Evolutionary conservation across 2,113 vertebrate genomes (phyloP).

Genomic region (Nycticebus coucang): DNA sequence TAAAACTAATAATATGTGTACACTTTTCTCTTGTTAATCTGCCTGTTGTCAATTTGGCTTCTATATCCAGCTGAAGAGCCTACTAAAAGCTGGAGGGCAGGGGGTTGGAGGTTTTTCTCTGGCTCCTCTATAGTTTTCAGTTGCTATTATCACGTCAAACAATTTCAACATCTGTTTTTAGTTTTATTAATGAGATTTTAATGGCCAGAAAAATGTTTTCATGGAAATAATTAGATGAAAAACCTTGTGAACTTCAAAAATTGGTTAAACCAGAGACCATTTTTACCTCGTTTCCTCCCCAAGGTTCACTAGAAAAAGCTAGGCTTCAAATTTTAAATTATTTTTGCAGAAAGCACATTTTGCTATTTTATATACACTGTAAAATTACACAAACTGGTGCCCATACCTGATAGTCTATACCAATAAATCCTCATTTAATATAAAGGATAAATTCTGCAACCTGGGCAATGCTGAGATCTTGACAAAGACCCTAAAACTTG

Average conservation of each 20-base stretch:
- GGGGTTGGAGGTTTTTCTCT: too few relatives aligned
- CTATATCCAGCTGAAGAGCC: too few relatives aligned
- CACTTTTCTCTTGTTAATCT: too few relatives aligned
- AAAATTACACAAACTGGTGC: neutral
- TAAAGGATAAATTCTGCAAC: neutral
- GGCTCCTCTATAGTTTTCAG: neutral
- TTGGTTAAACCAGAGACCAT: neutral
- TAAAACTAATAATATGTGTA: too few relatives aligned
- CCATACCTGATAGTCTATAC: neutral
- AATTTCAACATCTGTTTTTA: conserved; percentile 7
- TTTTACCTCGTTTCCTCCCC: conserved; percentile 18
- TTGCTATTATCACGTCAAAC: neutral
- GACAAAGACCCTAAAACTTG: neutral
- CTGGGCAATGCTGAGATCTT: neutral
- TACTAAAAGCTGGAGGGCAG: too few relatives aligned
- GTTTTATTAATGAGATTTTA: conserved; percentile 2
- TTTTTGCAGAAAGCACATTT: neutral
- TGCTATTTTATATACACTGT: neutral
- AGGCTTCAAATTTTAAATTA: neutral
- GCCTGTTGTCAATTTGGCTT: too few relatives aligned
- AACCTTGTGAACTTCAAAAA: conserved; percentile 20
- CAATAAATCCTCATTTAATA: neutral
- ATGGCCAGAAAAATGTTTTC: neutral
- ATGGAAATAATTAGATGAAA: neutral
- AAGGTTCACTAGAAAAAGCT: neutral